A percentile compares a stretch with the other conserved stretches of the same genome.
These are phyloP conservation scores for Caerostris darwini DNA, from an alignment of 1,140 invertebrate species.

Conservation along the genomic window DNA sequence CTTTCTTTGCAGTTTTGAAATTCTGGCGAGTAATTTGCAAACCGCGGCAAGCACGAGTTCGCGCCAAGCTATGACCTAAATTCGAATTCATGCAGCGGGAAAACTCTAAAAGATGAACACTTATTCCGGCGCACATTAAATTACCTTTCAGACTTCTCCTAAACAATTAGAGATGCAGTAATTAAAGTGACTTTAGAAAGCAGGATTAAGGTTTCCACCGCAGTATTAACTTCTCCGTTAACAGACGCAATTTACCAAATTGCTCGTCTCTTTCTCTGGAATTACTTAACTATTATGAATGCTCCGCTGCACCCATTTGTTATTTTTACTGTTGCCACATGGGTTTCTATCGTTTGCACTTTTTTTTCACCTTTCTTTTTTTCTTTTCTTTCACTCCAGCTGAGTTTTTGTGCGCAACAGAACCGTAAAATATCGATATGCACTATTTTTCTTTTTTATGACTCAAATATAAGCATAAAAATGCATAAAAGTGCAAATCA, in stretches of 20 bases:
- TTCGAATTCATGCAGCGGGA: conserved; percentile 17
- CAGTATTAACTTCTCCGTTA: conserved; percentile 54
- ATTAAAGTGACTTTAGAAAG: conserved; percentile 60
- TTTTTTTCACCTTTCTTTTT: neutral
- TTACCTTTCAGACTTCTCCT: conserved; percentile 48
- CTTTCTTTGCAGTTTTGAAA: neutral
- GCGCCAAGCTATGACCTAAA: neutral
- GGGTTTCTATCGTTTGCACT: neutral
- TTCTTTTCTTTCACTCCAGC: no score
- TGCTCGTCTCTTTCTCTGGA: conserved; percentile 2
- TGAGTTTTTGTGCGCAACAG: no score
- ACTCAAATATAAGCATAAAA: no score
- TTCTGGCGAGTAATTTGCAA: conserved; percentile 16
- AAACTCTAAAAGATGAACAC: conserved; percentile 27
- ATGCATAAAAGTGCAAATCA: no score
- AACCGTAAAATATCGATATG: no score
- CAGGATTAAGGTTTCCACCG: conserved; percentile 38
- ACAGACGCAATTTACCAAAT: conserved; percentile 66
- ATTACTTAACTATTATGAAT: conserved; percentile 61
- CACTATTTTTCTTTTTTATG: no score
- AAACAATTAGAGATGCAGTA: conserved; percentile 61
- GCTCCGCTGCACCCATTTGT: conserved; percentile 20
- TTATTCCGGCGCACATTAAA: conserved; percentile 47
- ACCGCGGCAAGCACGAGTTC: neutral
- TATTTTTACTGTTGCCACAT: neutral